A percentile compares a stretch with the other conserved stretches of the same genome.
Evolutionary conservation across 2,113 vertebrate genomes (phyloP).

Genomic region (Tringa solitaria): DNA sequence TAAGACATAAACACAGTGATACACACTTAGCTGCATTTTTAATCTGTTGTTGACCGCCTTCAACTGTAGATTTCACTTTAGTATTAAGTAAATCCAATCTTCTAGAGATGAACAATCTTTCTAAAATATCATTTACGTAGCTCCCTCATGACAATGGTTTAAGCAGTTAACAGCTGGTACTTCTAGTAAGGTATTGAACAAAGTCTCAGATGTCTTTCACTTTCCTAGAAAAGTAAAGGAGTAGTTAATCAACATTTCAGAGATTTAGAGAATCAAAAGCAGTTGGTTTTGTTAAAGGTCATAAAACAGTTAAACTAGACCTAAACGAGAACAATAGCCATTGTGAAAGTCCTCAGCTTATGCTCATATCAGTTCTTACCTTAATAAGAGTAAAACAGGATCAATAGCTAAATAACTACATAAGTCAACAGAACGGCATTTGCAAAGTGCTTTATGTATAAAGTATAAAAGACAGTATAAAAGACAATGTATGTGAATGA

Average conservation of each 20-base stretch:
- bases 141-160: accelerated
- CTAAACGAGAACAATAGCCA: not conserved
- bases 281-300: not conserved
- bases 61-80: not conserved
- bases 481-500: not conserved
- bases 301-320: not conserved
- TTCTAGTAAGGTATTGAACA: not conserved
- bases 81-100: not conserved
- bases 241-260: not conserved
- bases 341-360: not conserved
- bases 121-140: not conserved
- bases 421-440: not conserved
- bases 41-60: not conserved
- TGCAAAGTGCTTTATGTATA: not conserved
- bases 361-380: not conserved
- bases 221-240: not conserved
- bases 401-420: not conserved
- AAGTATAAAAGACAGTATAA: not conserved
- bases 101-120: not conserved
- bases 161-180: not conserved
- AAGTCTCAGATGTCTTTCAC: not conserved
- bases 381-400: not conserved
- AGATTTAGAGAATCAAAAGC: not conserved
- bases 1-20: not conserved
- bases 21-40: not conserved